Conservation (phyloP, 2,113 vertebrate genomes). For the Leucosticte australis region DNA sequence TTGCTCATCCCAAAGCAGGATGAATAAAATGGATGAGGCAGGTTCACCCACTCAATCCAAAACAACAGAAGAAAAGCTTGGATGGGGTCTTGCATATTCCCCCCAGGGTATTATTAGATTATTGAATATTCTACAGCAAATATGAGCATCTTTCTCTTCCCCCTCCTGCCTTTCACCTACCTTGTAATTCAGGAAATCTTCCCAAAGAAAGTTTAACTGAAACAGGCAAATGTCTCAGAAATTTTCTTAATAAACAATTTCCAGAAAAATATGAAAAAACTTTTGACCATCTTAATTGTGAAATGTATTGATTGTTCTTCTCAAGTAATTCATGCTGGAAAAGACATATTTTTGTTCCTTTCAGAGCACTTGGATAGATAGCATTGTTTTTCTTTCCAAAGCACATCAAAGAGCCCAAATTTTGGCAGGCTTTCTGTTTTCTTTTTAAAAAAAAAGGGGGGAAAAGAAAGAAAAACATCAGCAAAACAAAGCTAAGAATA, state of each 20-base stretch:
- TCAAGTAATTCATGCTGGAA: constrained; percentile 30
- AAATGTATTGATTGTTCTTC: constrained; percentile 13
- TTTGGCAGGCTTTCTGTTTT: constrained; percentile 61
- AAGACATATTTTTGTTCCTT: constrained; percentile 50
- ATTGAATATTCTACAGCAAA: not conserved
- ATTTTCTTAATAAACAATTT: not conserved
- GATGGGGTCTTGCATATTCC: not conserved
- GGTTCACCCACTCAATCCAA: not conserved
- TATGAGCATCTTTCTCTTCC: not conserved
- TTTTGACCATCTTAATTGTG: not conserved
- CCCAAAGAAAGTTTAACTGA: not conserved
- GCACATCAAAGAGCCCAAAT: constrained; percentile 59
- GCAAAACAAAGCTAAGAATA: constrained; percentile 57
- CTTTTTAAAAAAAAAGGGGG: not conserved
- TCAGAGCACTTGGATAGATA: constrained; percentile 47
- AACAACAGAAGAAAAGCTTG: not conserved
- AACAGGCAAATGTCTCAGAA: not conserved
- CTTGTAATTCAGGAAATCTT: not conserved
- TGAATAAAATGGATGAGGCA: not conserved
- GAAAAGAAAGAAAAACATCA: constrained; percentile 43
- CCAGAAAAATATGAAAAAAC: not conserved
- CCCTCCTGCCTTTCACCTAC: not conserved
- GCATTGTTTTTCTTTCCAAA: constrained; percentile 66
- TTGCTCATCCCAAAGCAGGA: not conserved
- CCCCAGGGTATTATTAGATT: not conserved